Conservation (phyloP, 2,113 vertebrate species). For the Vanacampus margaritifer region DNA sequence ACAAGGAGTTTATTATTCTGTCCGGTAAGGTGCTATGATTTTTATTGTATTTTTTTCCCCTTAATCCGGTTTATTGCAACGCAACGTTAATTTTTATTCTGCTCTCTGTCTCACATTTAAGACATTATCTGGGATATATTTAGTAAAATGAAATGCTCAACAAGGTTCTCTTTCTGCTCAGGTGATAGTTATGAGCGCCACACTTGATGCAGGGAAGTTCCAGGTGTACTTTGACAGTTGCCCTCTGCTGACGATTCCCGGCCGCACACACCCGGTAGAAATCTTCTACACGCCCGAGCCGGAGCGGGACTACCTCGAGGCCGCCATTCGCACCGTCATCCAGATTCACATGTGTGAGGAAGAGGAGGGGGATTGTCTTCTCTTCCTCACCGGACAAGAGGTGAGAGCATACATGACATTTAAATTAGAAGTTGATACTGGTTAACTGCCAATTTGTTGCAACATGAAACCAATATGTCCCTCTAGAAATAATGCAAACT, state of each 20-base stretch:
- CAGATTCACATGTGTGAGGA: conserved; percentile 99
- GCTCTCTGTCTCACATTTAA: background rate
- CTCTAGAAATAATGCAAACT: background rate
- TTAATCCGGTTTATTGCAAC: too few relatives aligned
- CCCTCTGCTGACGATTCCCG: conserved; percentile 94
- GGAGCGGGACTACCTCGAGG: conserved; percentile 96
- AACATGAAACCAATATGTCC: too few relatives aligned
- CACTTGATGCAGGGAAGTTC: conserved; percentile 97
- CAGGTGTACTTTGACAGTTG: conserved; percentile 98
- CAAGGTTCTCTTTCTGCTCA: background rate
- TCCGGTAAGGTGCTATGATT: too few relatives aligned
- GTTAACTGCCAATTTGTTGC: too few relatives aligned
- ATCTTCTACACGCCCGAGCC: conserved; percentile 99
- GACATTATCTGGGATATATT: background rate
- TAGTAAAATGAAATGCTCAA: background rate
- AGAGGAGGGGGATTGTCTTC: conserved; percentile 92
- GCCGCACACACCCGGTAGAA: conserved; percentile 97
- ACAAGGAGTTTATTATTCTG: too few relatives aligned
- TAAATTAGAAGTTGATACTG: background rate
- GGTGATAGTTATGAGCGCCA: conserved; percentile 96
- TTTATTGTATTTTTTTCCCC: too few relatives aligned
- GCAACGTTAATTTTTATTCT: too few relatives aligned
- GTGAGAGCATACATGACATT: conserved; percentile 60
- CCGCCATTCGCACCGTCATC: conserved; percentile 96
- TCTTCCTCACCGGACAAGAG: conserved; percentile 98